phyloP scores from a whole-genome alignment of 2,888 invertebrate species.

The Margaritifera margaritifera region DNA sequence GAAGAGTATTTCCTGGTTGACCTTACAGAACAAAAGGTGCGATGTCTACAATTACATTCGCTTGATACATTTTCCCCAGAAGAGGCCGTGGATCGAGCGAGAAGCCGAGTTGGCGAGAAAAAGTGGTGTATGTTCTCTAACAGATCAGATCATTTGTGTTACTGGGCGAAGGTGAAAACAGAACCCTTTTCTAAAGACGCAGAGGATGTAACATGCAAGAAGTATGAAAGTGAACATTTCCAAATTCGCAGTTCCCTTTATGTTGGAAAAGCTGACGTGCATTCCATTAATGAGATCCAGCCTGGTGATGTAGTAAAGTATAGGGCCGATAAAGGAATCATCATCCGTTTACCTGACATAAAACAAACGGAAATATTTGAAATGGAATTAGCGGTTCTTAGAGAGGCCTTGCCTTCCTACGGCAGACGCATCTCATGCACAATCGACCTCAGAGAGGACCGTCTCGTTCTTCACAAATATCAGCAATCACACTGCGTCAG shows the following conservation, averaged over 20 bases:
- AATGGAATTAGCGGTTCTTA: constrained; percentile 8
- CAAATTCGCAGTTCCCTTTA: background rate
- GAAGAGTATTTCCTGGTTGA: constrained; percentile 11
- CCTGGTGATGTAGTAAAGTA: constrained; percentile 4
- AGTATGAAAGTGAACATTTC: background rate
- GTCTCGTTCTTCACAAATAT: constrained; percentile 1
- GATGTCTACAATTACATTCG: constrained; percentile 2
- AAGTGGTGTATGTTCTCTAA: constrained; percentile 3
- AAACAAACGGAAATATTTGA: background rate
- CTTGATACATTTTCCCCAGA: background rate
- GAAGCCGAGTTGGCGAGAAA: constrained; percentile 4
- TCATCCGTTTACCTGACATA: background rate
- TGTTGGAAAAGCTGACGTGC: constrained; percentile 1
- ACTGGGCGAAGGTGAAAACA: constrained; percentile 9
- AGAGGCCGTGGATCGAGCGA: background rate
- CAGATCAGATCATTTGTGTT: constrained; percentile 13
- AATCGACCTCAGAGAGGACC: constrained; percentile 7
- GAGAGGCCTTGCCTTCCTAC: background rate
- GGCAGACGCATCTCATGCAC: background rate
- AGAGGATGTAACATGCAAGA: background rate
- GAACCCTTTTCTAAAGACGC: background rate
- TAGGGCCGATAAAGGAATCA: background rate
- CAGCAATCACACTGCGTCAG: constrained; percentile 8
- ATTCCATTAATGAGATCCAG: background rate
- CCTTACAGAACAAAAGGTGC: background rate